These are phyloP conservation scores for Notolabrus celidotus DNA, from an alignment of 2,797 vertebrate species.

Conservation along the genomic window DNA sequence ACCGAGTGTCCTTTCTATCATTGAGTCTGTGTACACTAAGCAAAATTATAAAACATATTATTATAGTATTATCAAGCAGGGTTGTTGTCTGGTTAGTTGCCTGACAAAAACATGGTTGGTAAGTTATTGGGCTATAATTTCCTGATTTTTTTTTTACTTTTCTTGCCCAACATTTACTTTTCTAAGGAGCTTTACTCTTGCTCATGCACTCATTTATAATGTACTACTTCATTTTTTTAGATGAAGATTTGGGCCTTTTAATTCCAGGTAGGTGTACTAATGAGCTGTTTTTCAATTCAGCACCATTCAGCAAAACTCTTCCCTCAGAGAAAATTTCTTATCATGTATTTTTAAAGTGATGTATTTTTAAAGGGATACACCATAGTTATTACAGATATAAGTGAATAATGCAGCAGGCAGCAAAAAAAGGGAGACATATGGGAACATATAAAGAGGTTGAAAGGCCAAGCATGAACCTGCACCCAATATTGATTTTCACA, in stretches of 20 bases:
- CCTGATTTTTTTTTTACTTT: background rate
- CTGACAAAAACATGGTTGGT: background rate
- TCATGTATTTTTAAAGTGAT: constrained; percentile 50
- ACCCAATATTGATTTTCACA: background rate
- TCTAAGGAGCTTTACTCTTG: constrained; percentile 3
- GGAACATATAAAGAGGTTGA: constrained; percentile 2
- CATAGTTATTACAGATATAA: constrained; percentile 26
- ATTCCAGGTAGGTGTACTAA: constrained; percentile 52
- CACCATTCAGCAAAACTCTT: constrained; percentile 40
- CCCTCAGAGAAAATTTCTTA: constrained; percentile 30
- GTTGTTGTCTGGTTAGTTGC: background rate
- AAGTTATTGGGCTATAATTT: background rate
- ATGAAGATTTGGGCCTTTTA: constrained; percentile 33
- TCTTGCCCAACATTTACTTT: constrained; percentile 18
- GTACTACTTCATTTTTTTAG: constrained; percentile 1
- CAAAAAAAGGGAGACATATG: constrained; percentile 4
- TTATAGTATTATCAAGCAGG: background rate
- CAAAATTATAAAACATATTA: background rate
- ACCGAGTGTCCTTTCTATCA: background rate
- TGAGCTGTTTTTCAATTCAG: constrained; percentile 50
- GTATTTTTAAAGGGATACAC: constrained; percentile 49
- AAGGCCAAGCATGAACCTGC: background rate
- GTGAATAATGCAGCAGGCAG: background rate
- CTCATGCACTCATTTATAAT: constrained; percentile 36
- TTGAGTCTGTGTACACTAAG: background rate